phyloP scores from a whole-genome alignment of 1,140 invertebrate genomes.

The Leptopilina boulardi region DNA sequence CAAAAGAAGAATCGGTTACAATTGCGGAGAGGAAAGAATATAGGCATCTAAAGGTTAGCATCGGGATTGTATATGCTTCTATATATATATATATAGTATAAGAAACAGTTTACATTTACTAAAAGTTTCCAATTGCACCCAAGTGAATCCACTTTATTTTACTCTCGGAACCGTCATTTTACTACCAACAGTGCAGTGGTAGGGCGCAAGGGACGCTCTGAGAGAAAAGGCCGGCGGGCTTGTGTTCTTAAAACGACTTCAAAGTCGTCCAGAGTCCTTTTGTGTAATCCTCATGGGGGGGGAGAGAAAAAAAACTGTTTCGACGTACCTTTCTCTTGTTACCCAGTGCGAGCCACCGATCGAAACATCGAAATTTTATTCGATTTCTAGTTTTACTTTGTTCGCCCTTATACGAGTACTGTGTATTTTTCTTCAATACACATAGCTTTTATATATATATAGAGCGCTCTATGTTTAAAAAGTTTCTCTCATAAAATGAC shows the following conservation, averaged over 20 bases:
- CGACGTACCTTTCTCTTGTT: constrained; percentile 22
- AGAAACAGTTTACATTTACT: constrained; percentile 71
- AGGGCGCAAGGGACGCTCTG: constrained; percentile 38
- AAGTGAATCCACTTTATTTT: constrained; percentile 64
- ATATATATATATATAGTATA: no score
- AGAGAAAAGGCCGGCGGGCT: constrained; percentile 21
- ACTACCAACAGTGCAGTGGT: constrained; percentile 59
- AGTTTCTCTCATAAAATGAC: background rate
- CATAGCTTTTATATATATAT: background rate
- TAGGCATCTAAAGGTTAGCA: constrained; percentile 60
- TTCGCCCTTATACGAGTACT: background rate
- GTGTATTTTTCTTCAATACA: constrained; percentile 16
- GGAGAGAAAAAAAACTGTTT: constrained; percentile 13
- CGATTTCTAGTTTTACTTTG: constrained; percentile 18
- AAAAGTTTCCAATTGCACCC: constrained; percentile 66
- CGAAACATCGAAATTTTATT: constrained; percentile 35
- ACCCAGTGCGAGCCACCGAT: background rate
- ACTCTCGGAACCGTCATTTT: constrained; percentile 65
- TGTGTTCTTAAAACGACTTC: constrained; percentile 52
- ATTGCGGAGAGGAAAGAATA: constrained; percentile 47
- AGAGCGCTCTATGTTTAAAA: background rate
- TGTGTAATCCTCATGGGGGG: constrained; percentile 45
- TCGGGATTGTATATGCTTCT: constrained; percentile 64
- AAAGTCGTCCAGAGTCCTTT: constrained; percentile 55
- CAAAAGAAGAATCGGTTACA: constrained; percentile 40